phyloP scores from a whole-genome alignment of 2,113 vertebrate species.

The Chaetorhynchus papuensis region DNA sequence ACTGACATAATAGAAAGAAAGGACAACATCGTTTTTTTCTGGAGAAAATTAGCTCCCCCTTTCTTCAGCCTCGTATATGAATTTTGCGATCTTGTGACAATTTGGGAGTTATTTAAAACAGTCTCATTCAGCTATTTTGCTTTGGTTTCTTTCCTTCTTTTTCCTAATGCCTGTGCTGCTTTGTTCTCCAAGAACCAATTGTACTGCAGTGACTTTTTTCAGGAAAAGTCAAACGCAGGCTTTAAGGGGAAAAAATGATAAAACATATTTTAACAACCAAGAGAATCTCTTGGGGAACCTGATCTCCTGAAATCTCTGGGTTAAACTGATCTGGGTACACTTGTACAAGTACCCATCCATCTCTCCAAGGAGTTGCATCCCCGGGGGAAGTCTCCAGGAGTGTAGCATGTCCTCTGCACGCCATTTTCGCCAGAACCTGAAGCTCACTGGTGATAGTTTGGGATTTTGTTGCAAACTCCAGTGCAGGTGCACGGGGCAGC shows the following conservation, averaged over 20 bases:
- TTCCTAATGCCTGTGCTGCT: neutral
- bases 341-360: neutral
- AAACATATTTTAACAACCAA: neutral
- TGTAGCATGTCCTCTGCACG: neutral
- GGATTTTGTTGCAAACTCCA: slow-evolving; percentile 8
- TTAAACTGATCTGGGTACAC: neutral
- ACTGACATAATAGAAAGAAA: neutral
- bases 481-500: neutral
- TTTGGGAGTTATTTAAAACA: neutral
- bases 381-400: neutral
- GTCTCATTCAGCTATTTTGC: neutral
- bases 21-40: neutral
- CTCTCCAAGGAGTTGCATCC: neutral
- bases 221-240: neutral
- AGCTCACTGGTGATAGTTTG: neutral
- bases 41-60: slow-evolving; percentile 38
- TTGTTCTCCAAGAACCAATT: neutral
- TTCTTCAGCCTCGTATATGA: neutral
- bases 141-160: neutral
- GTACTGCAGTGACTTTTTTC: neutral
- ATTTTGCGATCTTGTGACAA: neutral
- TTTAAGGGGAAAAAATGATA: neutral
- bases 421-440: neutral
- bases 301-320: neutral
- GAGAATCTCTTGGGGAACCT: neutral